phyloP scores from a whole-genome alignment of 2,113 vertebrate species.

The Polypterus senegalus region DNA sequence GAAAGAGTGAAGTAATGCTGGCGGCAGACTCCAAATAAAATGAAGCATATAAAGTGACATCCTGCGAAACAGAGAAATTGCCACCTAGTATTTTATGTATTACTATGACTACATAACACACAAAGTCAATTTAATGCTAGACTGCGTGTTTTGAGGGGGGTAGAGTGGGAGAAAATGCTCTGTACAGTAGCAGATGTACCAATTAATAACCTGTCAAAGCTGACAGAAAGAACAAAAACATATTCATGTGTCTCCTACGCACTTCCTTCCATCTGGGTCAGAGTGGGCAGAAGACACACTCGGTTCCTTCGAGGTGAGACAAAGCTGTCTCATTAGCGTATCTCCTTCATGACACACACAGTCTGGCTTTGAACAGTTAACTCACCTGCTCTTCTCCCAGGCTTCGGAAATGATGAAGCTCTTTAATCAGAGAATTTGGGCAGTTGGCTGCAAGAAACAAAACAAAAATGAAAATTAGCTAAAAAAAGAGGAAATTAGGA shows the following conservation, averaged over 20 bases:
- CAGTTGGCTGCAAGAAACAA: conserved; percentile 65
- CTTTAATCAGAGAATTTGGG: conserved; percentile 70
- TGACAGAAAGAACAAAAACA: conserved; percentile 32
- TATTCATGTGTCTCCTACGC: conserved; percentile 6
- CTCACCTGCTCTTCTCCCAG: conserved; percentile 80
- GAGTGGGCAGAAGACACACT: conserved; percentile 26
- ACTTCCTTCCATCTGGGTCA: conserved; percentile 14
- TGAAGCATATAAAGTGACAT: no score
- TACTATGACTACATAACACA: background rate
- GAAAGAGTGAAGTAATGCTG: no score
- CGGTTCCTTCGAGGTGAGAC: conserved; percentile 27
- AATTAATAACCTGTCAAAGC: conserved; percentile 53
- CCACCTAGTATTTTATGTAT: no score
- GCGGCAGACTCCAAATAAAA: no score
- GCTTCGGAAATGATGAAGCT: conserved; percentile 81
- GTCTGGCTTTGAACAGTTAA: conserved; percentile 21
- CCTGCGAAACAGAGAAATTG: no score
- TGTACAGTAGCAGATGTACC: conserved; percentile 49
- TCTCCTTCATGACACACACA: conserved; percentile 26
- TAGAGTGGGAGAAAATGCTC: conserved; percentile 21
- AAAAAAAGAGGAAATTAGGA: conserved; percentile 11
- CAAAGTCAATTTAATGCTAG: conserved; percentile 21
- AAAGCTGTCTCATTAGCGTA: conserved; percentile 38
- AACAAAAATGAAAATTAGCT: conserved; percentile 15
- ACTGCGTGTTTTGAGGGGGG: background rate